Evolutionary conservation across 2,888 invertebrate genomes (phyloP).

Genomic region (Empis stercorea): DNA sequence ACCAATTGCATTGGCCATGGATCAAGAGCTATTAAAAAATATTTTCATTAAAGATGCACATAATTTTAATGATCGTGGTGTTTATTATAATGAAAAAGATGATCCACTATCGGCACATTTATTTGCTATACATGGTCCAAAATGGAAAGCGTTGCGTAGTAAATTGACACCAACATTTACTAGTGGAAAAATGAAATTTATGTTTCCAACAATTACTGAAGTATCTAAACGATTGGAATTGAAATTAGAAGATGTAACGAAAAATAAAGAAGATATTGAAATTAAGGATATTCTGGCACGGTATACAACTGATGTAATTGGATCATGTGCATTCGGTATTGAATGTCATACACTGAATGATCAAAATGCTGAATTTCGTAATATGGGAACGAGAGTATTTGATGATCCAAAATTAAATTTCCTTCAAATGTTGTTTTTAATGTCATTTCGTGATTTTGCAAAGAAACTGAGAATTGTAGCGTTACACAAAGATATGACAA

Average conservation of each 20-base stretch:
- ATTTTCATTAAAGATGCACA: constrained; percentile 33
- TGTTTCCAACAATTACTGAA: constrained; percentile 30
- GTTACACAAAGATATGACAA: constrained; percentile 15
- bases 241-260: constrained; percentile 12
- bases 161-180: constrained; percentile 39
- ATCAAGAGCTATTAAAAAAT: constrained; percentile 27
- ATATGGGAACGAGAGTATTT: constrained; percentile 16
- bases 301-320: constrained; percentile 35
- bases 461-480: constrained; percentile 17
- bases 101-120: constrained; percentile 28
- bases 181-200: constrained; percentile 38
- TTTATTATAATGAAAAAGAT: constrained; percentile 15
- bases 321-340: constrained; percentile 29
- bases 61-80: constrained; percentile 28
- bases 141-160: constrained; percentile 36
- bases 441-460: background rate
- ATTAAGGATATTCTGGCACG: constrained; percentile 25
- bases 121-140: constrained; percentile 25
- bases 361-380: constrained; percentile 28
- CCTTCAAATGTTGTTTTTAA: background rate
- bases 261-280: constrained; percentile 17
- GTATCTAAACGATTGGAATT: constrained; percentile 15
- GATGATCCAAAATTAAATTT: background rate
- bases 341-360: constrained; percentile 29
- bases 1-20: constrained; percentile 20